Base-by-base conservation (phyloP, 1,140 invertebrate species). In the Trissolcus basalis region DNA sequence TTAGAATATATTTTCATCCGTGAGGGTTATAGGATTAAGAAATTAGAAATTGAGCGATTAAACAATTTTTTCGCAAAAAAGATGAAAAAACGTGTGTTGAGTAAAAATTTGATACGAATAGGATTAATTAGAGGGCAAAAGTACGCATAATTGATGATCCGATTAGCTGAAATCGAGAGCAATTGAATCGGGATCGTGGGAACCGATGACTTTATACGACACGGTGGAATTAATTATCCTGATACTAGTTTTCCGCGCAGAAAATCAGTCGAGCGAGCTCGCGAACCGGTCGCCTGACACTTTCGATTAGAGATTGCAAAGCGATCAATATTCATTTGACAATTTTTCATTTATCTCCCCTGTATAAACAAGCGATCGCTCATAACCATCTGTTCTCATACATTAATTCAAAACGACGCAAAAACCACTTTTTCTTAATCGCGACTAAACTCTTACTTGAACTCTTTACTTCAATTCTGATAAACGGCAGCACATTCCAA, bases 141-240 rank as follows among this genome's bases (percentile, higher is more conserved):
- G 47, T 47, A 43, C 12, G 49, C 54, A 47, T 68, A 59, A 27
- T 9, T 43, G 45, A 1, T 15, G 5, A 6, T 9, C 0, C n/a
- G 33, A 73, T 50, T 14, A 39, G 51, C 39, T 67, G 49, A 65
- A 73, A 61, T 67, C 61, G 63, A 68, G 49, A 61, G 50, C 58
- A 41, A 41, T 60, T 36, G 55, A 67, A 65, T 73, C 39, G 53
- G 16, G 55, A 61, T 47, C 71, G 71, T 74, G 71, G 58, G 71
- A 74, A 74, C 41, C 58, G 63, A 58, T 68, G 56, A 58, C 58
- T 73, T 59, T 63, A 63, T 50, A n/a, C 69, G 60, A 39, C 71
- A 33, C 53, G 47, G 53, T 48, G 41, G 53, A 47, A 58, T 74
- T 67, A 67, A 74, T 74, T 74, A 68, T 9, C 4, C 47, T 5